Base-by-base conservation (phyloP, 2,888 invertebrate species). In the Amblyjoppa fuscipennis region DNA sequence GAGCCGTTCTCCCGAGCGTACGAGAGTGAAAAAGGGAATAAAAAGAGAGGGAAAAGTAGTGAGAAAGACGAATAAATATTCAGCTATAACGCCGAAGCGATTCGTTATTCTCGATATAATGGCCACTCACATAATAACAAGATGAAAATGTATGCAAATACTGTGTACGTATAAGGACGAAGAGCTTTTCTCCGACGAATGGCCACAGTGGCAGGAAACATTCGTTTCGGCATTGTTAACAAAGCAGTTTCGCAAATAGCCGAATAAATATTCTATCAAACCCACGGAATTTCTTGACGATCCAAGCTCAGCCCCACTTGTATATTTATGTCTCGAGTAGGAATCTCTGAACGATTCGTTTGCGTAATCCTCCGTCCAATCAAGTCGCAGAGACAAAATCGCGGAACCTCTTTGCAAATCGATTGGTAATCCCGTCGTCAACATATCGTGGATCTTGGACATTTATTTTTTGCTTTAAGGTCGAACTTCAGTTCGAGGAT, bases 81-180 rank as follows among this genome's bases (percentile, higher is more conserved):
- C 49, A 28, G 78, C 69, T 77, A 34, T 74, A 82, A 76, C 66
- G 66, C 51, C 7, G 51, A 59, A 49, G 61, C 76, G 61, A 83
- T 85, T 85, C 77, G 66, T 85, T 80, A 83, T 61, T 49, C 56
- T 31, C 38, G 20, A 66, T 56, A 78, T 78, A 81, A 82, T 76
- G 74, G 45, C 68, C 69, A 53, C 25, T 28, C 51, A 41, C 79
- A 75, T 78, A 82, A 79, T 76, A 70, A 74, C 66, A 56, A 16
- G 53, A 79, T 56, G 70, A 70, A 79, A 61, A 66, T 75, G 34
- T 61, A 69, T 25, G 78, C 20, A 41, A n/a, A 41, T 56, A 61
- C 20, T 20, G 38, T 41, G 53, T 20, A 38, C 59, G 13, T 16
- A n/a, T 25, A 7, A n/a, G 34, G 11, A 2, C 28, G 7, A 11